Conservation (phyloP, 1,140 invertebrate genomes). For the Galleria mellonella region DNA sequence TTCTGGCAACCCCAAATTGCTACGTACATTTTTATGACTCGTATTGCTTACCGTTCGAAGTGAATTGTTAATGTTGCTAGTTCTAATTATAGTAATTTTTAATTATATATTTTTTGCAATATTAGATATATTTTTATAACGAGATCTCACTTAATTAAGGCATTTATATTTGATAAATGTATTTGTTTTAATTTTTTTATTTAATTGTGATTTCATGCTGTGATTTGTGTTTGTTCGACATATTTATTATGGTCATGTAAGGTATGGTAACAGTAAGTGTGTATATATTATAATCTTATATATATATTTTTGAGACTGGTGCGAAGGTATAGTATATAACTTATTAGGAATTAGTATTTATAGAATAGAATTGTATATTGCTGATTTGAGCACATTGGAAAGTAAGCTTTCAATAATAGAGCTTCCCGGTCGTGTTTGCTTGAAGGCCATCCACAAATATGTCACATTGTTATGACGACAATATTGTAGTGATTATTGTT, state of each 20-base stretch:
- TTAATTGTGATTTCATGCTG: slow-evolving; percentile 51
- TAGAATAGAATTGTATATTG: slow-evolving; percentile 1
- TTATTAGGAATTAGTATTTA: slow-evolving; percentile 8
- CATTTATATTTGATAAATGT: slow-evolving; percentile 16
- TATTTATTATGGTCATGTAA: slow-evolving; percentile 10
- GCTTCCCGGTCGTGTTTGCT: slow-evolving; percentile 3
- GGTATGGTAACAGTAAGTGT: slow-evolving; percentile 11
- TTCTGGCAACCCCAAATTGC: slow-evolving; percentile 34
- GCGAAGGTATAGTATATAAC: slow-evolving; percentile 23
- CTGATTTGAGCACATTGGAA: slow-evolving; percentile 11
- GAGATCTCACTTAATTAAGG: slow-evolving; percentile 46
- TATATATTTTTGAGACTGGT: slow-evolving; percentile 48
- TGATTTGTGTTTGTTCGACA: slow-evolving; percentile 31
- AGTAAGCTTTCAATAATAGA: slow-evolving; percentile 23
- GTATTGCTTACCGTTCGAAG: slow-evolving; percentile 60
- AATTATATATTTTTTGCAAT: slow-evolving; percentile 54
- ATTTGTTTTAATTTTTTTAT: slow-evolving; percentile 13
- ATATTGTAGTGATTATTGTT: slow-evolving; percentile 39
- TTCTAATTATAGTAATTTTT: slow-evolving; percentile 47
- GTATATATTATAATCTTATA: slow-evolving; percentile 8
- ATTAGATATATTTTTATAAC: slow-evolving; percentile 55
- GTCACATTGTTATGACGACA: slow-evolving; percentile 33
- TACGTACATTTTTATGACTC: slow-evolving; percentile 37
- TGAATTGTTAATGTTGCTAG: slow-evolving; percentile 66
- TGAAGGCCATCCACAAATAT: not conserved